These are phyloP conservation scores for Toxostoma redivivum DNA, from an alignment of 2,113 vertebrate species.

Conservation along the genomic window DNA sequence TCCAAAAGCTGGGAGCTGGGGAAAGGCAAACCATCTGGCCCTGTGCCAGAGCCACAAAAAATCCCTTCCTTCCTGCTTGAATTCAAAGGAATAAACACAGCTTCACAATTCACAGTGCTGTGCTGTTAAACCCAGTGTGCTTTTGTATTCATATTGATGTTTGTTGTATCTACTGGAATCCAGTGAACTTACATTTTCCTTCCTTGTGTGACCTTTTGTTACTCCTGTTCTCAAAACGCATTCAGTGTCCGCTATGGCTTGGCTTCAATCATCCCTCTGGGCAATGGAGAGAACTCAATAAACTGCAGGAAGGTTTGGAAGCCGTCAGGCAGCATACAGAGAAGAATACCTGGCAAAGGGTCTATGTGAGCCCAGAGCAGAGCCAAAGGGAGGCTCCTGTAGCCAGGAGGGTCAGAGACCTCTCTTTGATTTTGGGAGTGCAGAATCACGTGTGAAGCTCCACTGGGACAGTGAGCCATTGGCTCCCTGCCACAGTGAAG, in stretches of 20 bases:
- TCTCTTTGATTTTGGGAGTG: neutral
- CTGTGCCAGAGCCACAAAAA: neutral
- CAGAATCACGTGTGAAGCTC: fast-evolving
- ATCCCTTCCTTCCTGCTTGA: conserved; percentile 45
- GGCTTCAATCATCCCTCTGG: neutral
- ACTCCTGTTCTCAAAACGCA: neutral
- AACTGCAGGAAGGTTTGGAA: neutral
- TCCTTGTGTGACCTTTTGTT: neutral
- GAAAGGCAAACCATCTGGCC: neutral
- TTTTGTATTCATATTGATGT: neutral
- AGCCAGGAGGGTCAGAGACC: neutral
- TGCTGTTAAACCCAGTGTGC: neutral
- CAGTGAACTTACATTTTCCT: neutral
- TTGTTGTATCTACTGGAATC: neutral
- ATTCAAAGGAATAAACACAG: conserved; percentile 40
- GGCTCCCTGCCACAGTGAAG: neutral
- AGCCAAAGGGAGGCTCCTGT: neutral
- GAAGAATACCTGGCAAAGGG: neutral
- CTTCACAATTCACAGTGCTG: neutral
- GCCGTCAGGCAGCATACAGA: neutral
- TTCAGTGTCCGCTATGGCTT: neutral
- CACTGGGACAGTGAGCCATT: fast-evolving
- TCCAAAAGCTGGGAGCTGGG: neutral
- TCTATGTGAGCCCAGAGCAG: neutral
- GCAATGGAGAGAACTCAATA: neutral